Evolutionary conservation across 35 echinoderm and acorn worm species (phyloP).

Genomic region (Diadema setosum): DNA sequence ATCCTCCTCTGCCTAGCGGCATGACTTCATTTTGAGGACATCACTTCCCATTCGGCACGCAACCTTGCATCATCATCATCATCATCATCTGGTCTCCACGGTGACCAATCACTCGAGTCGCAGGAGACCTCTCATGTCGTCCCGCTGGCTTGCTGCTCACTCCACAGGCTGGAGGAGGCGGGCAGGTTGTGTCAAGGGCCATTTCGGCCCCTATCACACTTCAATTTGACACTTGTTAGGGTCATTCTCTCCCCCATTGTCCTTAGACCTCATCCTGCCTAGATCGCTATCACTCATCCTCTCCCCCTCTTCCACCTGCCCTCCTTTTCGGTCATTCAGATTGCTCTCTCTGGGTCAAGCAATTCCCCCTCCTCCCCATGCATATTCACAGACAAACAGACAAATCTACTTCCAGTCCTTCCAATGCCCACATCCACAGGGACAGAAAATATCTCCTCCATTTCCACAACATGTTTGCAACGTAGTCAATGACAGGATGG

Average conservation of each 20-base stretch:
- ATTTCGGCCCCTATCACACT: background rate
- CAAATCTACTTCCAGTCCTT: background rate
- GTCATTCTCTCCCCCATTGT: background rate
- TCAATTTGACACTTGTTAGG: conserved; percentile 33
- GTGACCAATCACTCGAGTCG: no score
- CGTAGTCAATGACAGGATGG: no score
- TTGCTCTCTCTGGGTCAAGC: background rate
- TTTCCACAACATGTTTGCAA: no score
- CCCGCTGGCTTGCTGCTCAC: no score
- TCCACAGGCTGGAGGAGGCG: no score
- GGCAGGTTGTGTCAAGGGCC: background rate
- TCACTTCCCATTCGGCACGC: no score
- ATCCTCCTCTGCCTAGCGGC: no score
- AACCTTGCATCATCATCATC: no score
- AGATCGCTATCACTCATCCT: background rate
- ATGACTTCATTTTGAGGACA: no score
- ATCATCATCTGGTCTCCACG: no score
- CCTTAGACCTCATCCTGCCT: background rate
- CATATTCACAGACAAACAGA: background rate
- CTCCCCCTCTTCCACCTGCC: background rate
- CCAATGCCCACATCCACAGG: background rate
- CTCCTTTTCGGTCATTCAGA: no score
- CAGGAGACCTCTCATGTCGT: no score
- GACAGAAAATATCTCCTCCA: background rate
- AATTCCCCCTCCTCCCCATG: background rate